Percentiles rank a stretch among this genome's conserved stretches.
These are phyloP conservation scores for Drosophila punjabiensis DNA, from an alignment of 1,140 invertebrate genomes.

Conservation along the genomic window DNA sequence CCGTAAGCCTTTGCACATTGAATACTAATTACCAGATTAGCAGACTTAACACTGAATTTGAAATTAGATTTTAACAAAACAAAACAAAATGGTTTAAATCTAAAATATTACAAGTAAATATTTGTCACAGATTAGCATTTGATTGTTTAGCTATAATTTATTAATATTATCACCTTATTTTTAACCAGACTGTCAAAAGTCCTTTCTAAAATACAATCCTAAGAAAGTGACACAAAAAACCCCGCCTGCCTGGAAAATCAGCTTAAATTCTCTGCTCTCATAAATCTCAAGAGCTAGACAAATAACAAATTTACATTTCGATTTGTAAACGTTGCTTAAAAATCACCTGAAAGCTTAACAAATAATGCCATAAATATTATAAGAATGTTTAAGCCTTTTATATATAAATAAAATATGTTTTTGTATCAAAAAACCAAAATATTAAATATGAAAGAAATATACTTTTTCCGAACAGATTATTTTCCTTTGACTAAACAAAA, in stretches of 20 bases:
- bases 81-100: neutral
- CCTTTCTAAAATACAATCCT: neutral
- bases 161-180: slow-evolving; percentile 9
- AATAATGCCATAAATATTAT: neutral
- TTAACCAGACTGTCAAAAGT: neutral
- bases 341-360: neutral
- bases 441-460: neutral
- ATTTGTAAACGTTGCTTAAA: slow-evolving; percentile 2
- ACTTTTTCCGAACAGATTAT: neutral
- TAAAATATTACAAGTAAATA: neutral
- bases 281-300: slow-evolving; percentile 15
- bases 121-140: neutral
- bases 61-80: neutral
- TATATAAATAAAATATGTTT: neutral
- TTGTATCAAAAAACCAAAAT: neutral
- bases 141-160: neutral
- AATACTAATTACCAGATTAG: slow-evolving; percentile 10
- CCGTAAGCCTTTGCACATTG: neutral
- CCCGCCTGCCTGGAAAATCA: neutral
- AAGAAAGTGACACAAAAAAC: neutral
- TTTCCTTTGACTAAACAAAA: slow-evolving; percentile 14
- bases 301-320: slow-evolving; percentile 11
- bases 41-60: neutral
- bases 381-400: neutral
- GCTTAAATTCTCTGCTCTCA: slow-evolving; percentile 17